phyloP scores from a whole-genome alignment of 1,140 invertebrate species.

The Sminthurides bifidus region DNA sequence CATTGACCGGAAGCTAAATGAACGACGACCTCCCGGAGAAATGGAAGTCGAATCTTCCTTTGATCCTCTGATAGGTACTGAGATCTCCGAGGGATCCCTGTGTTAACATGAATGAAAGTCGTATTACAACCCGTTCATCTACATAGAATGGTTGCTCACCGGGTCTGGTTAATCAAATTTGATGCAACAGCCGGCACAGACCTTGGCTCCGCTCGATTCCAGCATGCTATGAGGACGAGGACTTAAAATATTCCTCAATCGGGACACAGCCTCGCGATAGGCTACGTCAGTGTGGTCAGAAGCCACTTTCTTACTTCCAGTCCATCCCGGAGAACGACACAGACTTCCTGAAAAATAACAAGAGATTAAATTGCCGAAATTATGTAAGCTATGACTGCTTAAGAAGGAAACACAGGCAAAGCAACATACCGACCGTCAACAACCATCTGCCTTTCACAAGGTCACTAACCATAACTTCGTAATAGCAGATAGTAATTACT shows the following conservation, averaged over 20 bases:
- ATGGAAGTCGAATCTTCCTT: background rate
- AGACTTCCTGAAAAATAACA: background rate
- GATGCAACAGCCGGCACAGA: background rate
- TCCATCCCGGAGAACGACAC: conserved; percentile 29
- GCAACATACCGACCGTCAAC: too few species aligned
- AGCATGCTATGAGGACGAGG: conserved; percentile 15
- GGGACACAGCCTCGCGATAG: conserved; percentile 65
- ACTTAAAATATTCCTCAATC: conserved; percentile 42
- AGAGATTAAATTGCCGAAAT: background rate
- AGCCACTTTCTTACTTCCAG: conserved; percentile 30
- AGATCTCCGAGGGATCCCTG: background rate
- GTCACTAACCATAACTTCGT: too few species aligned
- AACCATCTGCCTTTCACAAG: too few species aligned
- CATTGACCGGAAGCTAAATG: conserved; percentile 17
- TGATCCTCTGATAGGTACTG: background rate
- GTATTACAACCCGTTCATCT: too few species aligned
- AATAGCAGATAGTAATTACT: too few species aligned
- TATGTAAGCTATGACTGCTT: too few species aligned
- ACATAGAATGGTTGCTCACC: too few species aligned
- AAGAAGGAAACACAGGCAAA: too few species aligned
- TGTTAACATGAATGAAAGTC: background rate
- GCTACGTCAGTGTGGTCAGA: conserved; percentile 67
- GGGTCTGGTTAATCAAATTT: too few species aligned
- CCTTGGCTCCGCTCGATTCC: background rate
- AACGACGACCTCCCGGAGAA: background rate